Conservation (phyloP, 2,888 invertebrate genomes). For the Dryadula phaetusa region DNA sequence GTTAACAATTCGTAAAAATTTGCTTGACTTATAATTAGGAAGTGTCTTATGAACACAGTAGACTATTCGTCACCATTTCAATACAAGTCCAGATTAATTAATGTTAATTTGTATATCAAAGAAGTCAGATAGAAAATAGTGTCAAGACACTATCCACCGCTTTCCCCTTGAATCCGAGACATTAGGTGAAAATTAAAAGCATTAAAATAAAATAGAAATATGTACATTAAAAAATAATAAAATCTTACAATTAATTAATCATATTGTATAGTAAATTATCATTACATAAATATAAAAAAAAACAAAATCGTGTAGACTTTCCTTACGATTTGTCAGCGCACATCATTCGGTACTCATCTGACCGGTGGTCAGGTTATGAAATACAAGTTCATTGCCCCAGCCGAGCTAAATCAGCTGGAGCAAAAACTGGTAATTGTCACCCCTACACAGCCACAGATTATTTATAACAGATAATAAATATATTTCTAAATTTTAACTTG, state of each 20-base stretch:
- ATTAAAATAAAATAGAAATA: too few relatives aligned
- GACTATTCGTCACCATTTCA: neutral
- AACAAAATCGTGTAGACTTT: neutral
- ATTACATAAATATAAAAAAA: slow-evolving; percentile 2
- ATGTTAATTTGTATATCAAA: too few relatives aligned
- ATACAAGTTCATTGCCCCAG: slow-evolving; percentile 38
- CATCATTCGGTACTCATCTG: slow-evolving; percentile 21
- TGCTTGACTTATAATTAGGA: neutral
- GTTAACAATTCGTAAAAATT: neutral
- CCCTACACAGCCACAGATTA: slow-evolving; percentile 27
- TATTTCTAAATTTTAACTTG: slow-evolving; percentile 3
- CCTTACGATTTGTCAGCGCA: slow-evolving; percentile 3
- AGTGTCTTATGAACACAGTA: neutral
- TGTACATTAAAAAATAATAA: too few relatives aligned
- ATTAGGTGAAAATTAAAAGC: too few relatives aligned
- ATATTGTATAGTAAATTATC: too few relatives aligned
- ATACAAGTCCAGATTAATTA: neutral
- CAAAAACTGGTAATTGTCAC: slow-evolving; percentile 39
- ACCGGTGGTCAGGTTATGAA: slow-evolving; percentile 27
- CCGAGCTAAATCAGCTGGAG: slow-evolving; percentile 32
- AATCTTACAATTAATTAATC: too few relatives aligned
- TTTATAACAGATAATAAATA: slow-evolving; percentile 14
- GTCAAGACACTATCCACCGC: too few relatives aligned
- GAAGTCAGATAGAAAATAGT: too few relatives aligned
- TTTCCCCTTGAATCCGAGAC: too few relatives aligned